Evolutionary conservation across 30 jellyfish, hydroid and myxozoan genomes (phyloP).

Genomic region (Chrysaora quinquecirrha): DNA sequence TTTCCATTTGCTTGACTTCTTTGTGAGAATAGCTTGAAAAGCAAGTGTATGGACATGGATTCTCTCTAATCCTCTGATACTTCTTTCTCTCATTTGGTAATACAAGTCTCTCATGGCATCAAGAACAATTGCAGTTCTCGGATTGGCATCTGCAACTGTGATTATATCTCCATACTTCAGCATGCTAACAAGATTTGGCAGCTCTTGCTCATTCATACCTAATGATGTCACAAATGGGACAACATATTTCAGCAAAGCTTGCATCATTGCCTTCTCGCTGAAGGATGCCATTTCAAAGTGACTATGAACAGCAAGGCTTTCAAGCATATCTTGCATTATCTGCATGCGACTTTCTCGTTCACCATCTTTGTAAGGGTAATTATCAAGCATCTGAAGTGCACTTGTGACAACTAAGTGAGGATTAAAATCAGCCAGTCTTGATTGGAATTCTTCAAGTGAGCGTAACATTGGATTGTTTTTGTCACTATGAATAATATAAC

Average conservation of each 20-base stretch:
- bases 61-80: slow-evolving; percentile 76
- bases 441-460: slow-evolving; percentile 69
- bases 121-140: slow-evolving; percentile 85
- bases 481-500: slow-evolving; percentile 86
- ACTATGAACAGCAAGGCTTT: slow-evolving; percentile 34
- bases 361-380: slow-evolving; percentile 76
- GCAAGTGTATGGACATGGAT: slow-evolving; percentile 93
- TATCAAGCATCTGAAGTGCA: slow-evolving; percentile 94
- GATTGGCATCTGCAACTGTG: slow-evolving; percentile 83
- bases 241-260: slow-evolving; percentile 68
- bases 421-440: slow-evolving; percentile 26
- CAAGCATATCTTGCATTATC: slow-evolving; percentile 67
- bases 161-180: slow-evolving; percentile 71
- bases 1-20: slow-evolving; percentile 76
- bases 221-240: slow-evolving; percentile 88
- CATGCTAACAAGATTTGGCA: slow-evolving; percentile 91
- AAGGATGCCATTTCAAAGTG: slow-evolving; percentile 98
- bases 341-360: slow-evolving; percentile 85
- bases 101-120: slow-evolving; percentile 80
- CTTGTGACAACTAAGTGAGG: slow-evolving; percentile 81
- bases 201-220: slow-evolving; percentile 95
- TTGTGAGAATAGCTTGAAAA: slow-evolving; percentile 74
- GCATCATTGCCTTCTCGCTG: slow-evolving; percentile 91
- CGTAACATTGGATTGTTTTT: slow-evolving; percentile 69
- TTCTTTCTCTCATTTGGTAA: slow-evolving; percentile 35